Base-by-base conservation (phyloP, 2,113 vertebrate genomes). In the Fulica atra region DNA sequence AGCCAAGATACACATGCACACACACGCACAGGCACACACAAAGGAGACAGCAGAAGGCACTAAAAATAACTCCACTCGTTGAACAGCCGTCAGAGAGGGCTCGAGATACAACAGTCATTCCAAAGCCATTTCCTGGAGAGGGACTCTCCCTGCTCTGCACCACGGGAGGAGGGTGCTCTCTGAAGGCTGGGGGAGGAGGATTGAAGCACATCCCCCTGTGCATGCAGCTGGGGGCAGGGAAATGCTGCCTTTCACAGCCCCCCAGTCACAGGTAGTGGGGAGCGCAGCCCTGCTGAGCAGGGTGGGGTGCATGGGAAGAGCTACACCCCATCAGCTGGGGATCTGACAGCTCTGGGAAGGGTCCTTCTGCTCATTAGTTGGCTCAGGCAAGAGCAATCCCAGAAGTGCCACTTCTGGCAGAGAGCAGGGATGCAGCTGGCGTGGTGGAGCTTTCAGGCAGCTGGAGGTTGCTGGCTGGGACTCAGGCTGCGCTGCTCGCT, bases 11-110 rank as follows among this genome's bases (percentile, higher is more conserved):
- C 61, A 87, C 93, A 70, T 12, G 28, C 42, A 54, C 64, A 60
- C 71, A 42, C 44, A 56, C 29, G 15, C 56, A 80, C 23, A 25
- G 46, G 40, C 73, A 35, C 81, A 81, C 84, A 89, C 46, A 80
- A 28, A 54, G 73, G 78, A 93, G 76, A 69, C 50, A 36, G 71
- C 86, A 90, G 71, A 63, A 83, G 48, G 69, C 79, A 48, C 92
- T 83, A 88, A 95, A 96, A 94, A 96, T 93, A 95, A 88, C 88
- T 42, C 59, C 0, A 42, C 66, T 81, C 48, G 70, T 7, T 26
- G 76, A 60, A 25, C 60, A 53, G 51, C 72, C n/a, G 2, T 28
- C 33, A 1, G n/a, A 54, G 69, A 84, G 77, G 66, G 78, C 87
- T 46, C 56, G 29, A 56, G 82, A 68, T 77, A 76, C 79, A 42